Conservation (phyloP, 2,113 vertebrate species). For the Halichoerus grypus region DNA sequence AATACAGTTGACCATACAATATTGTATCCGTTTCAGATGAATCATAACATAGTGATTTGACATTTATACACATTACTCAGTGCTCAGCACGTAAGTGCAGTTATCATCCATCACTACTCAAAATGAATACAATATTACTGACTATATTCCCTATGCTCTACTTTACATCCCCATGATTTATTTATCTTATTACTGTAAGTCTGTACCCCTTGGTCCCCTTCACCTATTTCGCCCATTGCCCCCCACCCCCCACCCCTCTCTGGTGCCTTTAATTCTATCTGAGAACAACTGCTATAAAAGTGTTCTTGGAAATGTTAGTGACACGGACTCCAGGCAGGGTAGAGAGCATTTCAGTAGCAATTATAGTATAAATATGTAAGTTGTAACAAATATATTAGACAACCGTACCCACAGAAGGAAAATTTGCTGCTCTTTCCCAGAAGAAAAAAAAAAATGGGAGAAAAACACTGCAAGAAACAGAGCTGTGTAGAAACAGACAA, state of each 20-base stretch:
- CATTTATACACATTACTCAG: neutral
- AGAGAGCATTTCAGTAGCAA: neutral
- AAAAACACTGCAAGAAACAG: neutral
- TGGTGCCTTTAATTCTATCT: neutral
- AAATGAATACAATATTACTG: neutral
- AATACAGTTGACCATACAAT: neutral
- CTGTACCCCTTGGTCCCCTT: neutral
- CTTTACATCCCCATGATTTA: neutral
- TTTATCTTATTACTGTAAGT: neutral
- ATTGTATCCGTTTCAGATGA: neutral
- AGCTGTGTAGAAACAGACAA: neutral
- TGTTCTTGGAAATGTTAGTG: neutral
- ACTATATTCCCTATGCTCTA: neutral
- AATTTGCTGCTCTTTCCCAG: neutral
- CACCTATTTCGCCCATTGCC: neutral
- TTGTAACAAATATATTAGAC: neutral
- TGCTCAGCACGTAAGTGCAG: neutral
- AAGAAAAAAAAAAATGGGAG: neutral
- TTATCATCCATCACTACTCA: neutral
- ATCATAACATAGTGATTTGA: neutral
- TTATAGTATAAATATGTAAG: neutral
- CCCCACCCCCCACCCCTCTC: neutral
- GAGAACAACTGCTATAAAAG: neutral
- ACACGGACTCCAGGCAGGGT: fast-evolving
- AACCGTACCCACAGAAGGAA: neutral